These are phyloP conservation scores for Platorchestia sp. DNA, from an alignment of 1,140 invertebrate genomes.

Conservation along the genomic window DNA sequence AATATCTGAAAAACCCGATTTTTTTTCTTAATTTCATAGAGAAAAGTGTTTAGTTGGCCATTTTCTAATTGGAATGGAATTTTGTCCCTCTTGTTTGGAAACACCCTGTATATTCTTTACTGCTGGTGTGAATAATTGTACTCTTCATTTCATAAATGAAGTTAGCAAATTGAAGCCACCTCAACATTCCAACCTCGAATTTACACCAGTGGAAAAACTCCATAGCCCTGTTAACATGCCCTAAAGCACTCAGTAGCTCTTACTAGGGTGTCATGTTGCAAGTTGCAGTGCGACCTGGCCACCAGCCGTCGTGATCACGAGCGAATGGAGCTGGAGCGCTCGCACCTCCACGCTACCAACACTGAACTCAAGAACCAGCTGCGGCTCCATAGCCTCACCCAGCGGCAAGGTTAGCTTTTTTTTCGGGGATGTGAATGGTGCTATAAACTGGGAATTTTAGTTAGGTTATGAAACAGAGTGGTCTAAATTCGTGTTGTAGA, in stretches of 20 bases:
- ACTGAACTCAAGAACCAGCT: constrained; percentile 63
- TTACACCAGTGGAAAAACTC: not conserved
- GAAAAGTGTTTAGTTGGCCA: too few relatives aligned
- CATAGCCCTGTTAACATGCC: not conserved
- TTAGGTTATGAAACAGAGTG: too few relatives aligned
- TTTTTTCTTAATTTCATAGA: too few relatives aligned
- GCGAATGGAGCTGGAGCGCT: constrained; percentile 63
- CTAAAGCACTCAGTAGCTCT: not conserved
- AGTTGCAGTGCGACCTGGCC: constrained; percentile 62
- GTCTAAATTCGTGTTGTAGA: too few relatives aligned
- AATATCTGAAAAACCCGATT: too few relatives aligned
- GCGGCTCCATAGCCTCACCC: constrained; percentile 29
- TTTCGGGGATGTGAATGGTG: not conserved
- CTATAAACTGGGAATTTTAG: too few relatives aligned
- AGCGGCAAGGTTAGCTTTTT: not conserved
- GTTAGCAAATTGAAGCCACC: too few relatives aligned
- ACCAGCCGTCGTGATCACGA: constrained; percentile 63
- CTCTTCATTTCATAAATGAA: too few relatives aligned
- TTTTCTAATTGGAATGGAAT: too few relatives aligned
- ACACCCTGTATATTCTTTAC: too few relatives aligned
- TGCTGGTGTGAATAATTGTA: too few relatives aligned
- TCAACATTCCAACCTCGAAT: not conserved
- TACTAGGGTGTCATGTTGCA: not conserved
- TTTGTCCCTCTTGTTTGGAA: too few relatives aligned
- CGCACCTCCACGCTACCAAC: constrained; percentile 61